A percentile compares a stretch with the other conserved stretches of the same genome.
These are phyloP conservation scores for Lordiphosa stackelbergi DNA, from an alignment of 1,140 invertebrate species.

Conservation along the genomic window DNA sequence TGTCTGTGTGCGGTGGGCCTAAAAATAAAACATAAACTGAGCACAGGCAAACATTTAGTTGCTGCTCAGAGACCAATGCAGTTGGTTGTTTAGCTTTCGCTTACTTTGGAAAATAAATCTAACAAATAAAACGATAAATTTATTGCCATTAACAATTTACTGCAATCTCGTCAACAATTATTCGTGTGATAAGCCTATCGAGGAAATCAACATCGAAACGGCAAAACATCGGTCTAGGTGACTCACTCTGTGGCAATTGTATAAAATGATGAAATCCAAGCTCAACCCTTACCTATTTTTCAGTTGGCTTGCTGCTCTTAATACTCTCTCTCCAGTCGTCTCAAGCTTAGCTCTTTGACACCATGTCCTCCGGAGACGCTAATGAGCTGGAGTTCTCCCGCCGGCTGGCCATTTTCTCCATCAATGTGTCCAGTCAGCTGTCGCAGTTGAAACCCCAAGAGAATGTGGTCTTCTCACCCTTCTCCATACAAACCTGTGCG, in stretches of 20 bases:
- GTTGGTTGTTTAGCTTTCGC: neutral
- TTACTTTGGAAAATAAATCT: neutral
- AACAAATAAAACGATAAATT: neutral
- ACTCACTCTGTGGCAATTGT: conserved; percentile 56
- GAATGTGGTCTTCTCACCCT: conserved; percentile 76
- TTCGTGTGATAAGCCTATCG: conserved; percentile 17
- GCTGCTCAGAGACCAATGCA: conserved; percentile 14
- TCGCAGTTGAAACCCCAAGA: conserved; percentile 39
- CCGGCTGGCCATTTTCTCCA: conserved; percentile 48
- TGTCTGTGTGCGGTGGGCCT: too few relatives aligned
- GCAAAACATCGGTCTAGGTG: conserved; percentile 51
- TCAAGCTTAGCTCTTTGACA: conserved; percentile 1
- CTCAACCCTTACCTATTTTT: conserved; percentile 1
- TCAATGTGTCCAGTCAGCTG: conserved; percentile 47
- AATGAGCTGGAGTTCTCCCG: conserved; percentile 41
- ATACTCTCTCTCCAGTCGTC: too few relatives aligned
- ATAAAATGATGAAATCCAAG: conserved; percentile 52
- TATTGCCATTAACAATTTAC: conserved; percentile 1
- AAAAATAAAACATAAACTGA: conserved; percentile 17
- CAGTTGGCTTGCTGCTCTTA: too few relatives aligned
- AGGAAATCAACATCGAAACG: conserved; percentile 37
- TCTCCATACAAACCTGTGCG: conserved; percentile 79
- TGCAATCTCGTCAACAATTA: conserved; percentile 28
- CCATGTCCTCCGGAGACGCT: conserved; percentile 23
- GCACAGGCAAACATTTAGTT: conserved; percentile 34